phyloP scores from a whole-genome alignment of 2,797 vertebrate species.

The Furcifer pardalis region DNA sequence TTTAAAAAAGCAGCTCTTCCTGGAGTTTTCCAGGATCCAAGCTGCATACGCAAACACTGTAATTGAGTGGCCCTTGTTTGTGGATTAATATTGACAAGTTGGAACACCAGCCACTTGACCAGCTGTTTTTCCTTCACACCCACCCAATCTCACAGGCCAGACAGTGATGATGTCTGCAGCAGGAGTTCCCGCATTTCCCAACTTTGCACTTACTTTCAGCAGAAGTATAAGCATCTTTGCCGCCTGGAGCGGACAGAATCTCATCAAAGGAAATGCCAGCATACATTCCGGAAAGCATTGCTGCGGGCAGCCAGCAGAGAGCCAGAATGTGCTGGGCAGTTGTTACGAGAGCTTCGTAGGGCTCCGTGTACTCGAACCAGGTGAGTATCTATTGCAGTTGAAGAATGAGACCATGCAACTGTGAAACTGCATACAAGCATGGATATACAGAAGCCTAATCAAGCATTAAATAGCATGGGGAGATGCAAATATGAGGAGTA shows the following conservation, averaged over 20 bases:
- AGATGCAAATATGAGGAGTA: no score
- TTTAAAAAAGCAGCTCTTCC: background rate
- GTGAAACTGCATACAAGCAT: background rate
- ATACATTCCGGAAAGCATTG: conserved; percentile 92
- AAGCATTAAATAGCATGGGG: no score
- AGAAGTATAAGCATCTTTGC: conserved; percentile 99
- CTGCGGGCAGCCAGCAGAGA: conserved; percentile 92
- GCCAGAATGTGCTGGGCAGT: conserved; percentile 87
- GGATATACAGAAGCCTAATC: background rate
- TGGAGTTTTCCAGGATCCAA: background rate
- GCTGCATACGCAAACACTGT: background rate
- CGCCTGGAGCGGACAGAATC: conserved; percentile 93
- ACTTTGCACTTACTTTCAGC: conserved; percentile 97
- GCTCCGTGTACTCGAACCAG: conserved; percentile 79
- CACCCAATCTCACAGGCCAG: conserved; percentile 76
- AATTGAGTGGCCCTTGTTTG: background rate
- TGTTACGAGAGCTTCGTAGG: conserved; percentile 87
- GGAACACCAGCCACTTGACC: background rate
- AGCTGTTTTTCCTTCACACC: background rate
- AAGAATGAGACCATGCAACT: rapidly evolving
- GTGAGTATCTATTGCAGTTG: conserved; percentile 68
- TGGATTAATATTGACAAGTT: conserved; percentile 5
- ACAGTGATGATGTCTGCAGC: conserved; percentile 80
- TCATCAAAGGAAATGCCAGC: conserved; percentile 93
- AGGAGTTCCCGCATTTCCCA: conserved; percentile 91